Conservation (phyloP, 1,140 invertebrate genomes). For the Protaetia brevitarsis region DNA sequence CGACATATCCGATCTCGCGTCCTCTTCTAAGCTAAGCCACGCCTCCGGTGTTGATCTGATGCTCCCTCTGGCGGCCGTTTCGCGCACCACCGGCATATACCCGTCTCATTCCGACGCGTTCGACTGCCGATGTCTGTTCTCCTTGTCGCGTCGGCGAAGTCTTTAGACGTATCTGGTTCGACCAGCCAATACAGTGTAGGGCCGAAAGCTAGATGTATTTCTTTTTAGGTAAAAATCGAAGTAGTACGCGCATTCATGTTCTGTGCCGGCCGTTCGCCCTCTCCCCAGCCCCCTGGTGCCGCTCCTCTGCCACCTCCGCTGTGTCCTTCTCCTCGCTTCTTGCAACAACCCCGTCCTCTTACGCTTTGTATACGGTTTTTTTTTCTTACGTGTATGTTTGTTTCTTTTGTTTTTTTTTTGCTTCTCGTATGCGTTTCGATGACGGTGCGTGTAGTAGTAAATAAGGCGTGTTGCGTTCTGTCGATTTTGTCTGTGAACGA, state of each 20-base stretch:
- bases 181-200: constrained; percentile 20
- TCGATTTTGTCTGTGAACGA: too few species aligned
- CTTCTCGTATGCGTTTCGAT: background rate
- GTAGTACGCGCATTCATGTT: constrained; percentile 27
- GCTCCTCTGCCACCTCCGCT: background rate
- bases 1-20: constrained; percentile 33
- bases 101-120: constrained; percentile 11
- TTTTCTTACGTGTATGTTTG: constrained; percentile 1
- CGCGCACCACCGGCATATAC: constrained; percentile 3
- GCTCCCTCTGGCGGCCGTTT: constrained; percentile 40
- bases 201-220: constrained; percentile 44
- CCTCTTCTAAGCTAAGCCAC: constrained; percentile 41
- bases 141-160: constrained; percentile 23
- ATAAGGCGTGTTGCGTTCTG: background rate
- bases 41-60: constrained; percentile 45
- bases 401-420: constrained; percentile 1
- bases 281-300: background rate
- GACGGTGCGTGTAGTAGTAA: background rate
- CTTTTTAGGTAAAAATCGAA: constrained; percentile 49
- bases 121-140: background rate
- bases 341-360: background rate
- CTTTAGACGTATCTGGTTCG: constrained; percentile 10
- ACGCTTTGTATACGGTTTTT: too few species aligned
- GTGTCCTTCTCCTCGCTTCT: constrained; percentile 8
- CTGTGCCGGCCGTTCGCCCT: background rate